Evolutionary conservation across 2,888 invertebrate genomes (phyloP).

Genomic region (Micoletzkya japonica): DNA sequence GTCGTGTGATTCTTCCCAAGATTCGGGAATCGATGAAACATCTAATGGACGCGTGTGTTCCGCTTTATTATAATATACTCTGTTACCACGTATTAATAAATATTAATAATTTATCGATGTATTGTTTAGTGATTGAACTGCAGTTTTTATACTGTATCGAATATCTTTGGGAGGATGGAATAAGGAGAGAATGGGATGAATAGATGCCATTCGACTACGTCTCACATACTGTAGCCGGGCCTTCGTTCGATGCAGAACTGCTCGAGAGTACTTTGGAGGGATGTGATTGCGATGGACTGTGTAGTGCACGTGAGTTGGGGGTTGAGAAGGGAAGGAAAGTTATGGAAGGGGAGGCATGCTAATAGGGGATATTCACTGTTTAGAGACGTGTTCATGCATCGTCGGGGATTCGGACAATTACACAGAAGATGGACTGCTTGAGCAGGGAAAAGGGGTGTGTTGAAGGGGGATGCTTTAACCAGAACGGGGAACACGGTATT

Average conservation of each 20-base stretch:
- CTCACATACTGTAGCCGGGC: constrained; percentile 36
- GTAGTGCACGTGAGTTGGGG: constrained; percentile 30
- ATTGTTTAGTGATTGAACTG: not conserved
- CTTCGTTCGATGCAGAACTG: constrained; percentile 35
- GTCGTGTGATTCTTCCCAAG: no score
- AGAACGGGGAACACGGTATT: not conserved
- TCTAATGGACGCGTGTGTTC: no score
- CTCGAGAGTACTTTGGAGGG: constrained; percentile 45
- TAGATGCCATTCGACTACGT: constrained; percentile 45
- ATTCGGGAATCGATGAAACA: no score
- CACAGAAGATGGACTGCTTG: constrained; percentile 29
- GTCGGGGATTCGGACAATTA: constrained; percentile 26
- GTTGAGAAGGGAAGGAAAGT: not conserved
- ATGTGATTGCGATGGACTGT: constrained; percentile 45
- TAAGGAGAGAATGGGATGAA: constrained; percentile 10
- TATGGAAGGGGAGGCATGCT: not conserved
- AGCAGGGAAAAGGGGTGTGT: constrained; percentile 16
- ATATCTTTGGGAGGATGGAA: not conserved
- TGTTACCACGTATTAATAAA: not conserved
- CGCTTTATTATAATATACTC: not conserved
- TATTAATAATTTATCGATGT: not conserved
- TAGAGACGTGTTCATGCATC: constrained; percentile 19
- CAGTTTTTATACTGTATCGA: not conserved
- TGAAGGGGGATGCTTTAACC: not conserved
- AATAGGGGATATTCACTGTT: not conserved